Evolutionary conservation across 2,797 vertebrate genomes (phyloP), one percentile per base, ranked within the genome.

Genomic region (Bucorvus abyssinicus): DNA sequence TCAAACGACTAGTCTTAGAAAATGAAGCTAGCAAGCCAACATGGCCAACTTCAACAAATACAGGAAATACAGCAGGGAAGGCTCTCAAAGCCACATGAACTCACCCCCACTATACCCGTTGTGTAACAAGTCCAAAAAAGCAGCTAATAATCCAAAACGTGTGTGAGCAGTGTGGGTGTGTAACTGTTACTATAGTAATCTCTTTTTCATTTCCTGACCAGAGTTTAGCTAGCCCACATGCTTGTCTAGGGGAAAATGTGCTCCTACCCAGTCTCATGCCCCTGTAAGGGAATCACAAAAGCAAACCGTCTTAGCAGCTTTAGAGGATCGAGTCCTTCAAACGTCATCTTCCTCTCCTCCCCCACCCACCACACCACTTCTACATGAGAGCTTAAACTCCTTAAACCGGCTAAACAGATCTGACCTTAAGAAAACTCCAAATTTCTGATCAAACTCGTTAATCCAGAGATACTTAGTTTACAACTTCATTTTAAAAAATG

Each of bases 161-260:
- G 53, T 84, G 94, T 56, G 93, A 87, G 88, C 61, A 87, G 90
- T 87, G 95, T 94, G 96, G 93, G 95, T 85, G 88, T 83, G 34
- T 55, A 93, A 34, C 90, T 95, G 94, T 93, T 94, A 94, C 95
- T 94, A 87, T 47, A 90, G 94, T 10, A 81, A 96, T 90, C 84
- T 78, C 68, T 74, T 90, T 91, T 94, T 82, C 94, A 94, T 95
- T 96, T 96, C 94, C 96, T 95, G 92, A 89, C 82, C 24, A 2
- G 52, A 75, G 71, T 73, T 89, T 75, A 90, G 78, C 60, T 81
- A 94, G 93, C 94, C 94, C 93, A 96, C 95, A 90, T 4, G 9
- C 38, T 83, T n/a, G 71, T 87, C 78, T 94, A 73, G 77, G 45
- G 88, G 89, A 96, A 96, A 94, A 93, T 21, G 75, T 73, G 50